Base-by-base conservation (phyloP, 2,888 invertebrate species). In the Spatulosminthurus flaviceps region DNA sequence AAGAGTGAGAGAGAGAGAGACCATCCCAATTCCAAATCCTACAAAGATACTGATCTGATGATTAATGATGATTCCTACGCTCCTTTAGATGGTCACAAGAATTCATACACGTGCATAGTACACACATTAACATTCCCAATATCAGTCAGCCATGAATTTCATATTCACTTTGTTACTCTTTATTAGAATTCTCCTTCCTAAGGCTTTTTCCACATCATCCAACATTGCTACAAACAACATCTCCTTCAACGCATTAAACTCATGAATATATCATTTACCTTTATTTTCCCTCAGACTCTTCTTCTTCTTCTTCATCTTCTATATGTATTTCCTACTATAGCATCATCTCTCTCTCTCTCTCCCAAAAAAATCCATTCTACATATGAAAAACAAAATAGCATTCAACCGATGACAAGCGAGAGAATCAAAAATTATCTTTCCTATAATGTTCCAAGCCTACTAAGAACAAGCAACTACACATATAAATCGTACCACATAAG, bases 1-100 rank as follows among this genome's bases (percentile, higher is more conserved):
- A 9, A 73, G 26, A 73, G 24, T 22, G 69, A 60, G 67, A 28
- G 26, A 69, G 61, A 77, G 77, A 60, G 66, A 78, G 78, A 78
- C 71, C 78, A 78, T 72, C 71, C 71, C 77, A 69, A 77, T 77
- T 77, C 77, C 77, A 78, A 78, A 78, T 78, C 71, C 71, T 71
- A 78, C 78, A 78, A 78, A 78, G 78, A 78, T 78, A 78, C 78
- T 78, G 72, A 78, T 78, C 78, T 78, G 64, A 72, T 78, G 78
- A 78, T 78, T 78, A 78, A 78, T 78, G 78, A 78, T 78, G 69
- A 77, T 77, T 77, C 77, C 77, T 77, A 69, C 77, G 34, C 77
- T 70, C n/a, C 77, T 70, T 70, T 77, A 77, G 34, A 76, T 76
- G 76, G 76, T 61, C 66, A 66, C 70, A 74, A 51, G 74, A 74